Evolutionary conservation across 2,888 invertebrate genomes (phyloP).

Genomic region (Drosophila barbarae): DNA sequence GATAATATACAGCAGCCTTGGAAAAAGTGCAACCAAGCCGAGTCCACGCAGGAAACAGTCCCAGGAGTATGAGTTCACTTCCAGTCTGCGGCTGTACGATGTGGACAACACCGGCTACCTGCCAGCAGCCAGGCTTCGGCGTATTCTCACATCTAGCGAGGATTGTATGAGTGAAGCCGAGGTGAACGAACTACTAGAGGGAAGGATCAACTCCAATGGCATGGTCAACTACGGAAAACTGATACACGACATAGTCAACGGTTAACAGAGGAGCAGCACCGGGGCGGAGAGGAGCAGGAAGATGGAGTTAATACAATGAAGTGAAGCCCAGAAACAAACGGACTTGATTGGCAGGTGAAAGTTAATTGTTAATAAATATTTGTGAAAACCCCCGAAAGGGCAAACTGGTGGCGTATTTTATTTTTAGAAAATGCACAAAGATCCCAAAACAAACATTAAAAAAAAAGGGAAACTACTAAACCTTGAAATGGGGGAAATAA

Average conservation of each 20-base stretch:
- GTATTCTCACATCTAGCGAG: constrained; percentile 37
- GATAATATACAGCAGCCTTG: constrained; percentile 36
- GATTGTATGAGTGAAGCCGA: constrained; percentile 47
- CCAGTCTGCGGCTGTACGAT: constrained; percentile 41
- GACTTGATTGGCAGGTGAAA: constrained; percentile 21
- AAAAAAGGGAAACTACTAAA: not conserved
- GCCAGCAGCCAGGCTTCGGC: constrained; percentile 37
- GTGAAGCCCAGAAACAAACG: not conserved
- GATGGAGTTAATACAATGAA: not conserved
- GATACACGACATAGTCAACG: constrained; percentile 30
- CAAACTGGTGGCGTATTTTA: not conserved
- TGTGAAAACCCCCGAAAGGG: constrained; percentile 1
- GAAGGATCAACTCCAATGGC: constrained; percentile 35
- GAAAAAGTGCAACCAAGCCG: not conserved
- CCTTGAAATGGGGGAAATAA: no score
- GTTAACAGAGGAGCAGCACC: constrained; percentile 8
- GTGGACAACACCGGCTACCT: constrained; percentile 46
- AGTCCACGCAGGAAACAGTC: not conserved
- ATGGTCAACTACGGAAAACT: constrained; percentile 1
- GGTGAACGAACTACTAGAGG: constrained; percentile 39
- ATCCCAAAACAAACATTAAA: not conserved
- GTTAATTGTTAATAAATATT: constrained; percentile 25
- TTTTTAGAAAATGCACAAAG: not conserved
- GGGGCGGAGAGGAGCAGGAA: not conserved
- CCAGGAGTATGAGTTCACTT: constrained; percentile 35